Percentiles rank a stretch among this genome's conserved stretches.
Evolutionary conservation across 2,888 invertebrate genomes (phyloP).

Genomic region (Eubasilissa splendida): DNA sequence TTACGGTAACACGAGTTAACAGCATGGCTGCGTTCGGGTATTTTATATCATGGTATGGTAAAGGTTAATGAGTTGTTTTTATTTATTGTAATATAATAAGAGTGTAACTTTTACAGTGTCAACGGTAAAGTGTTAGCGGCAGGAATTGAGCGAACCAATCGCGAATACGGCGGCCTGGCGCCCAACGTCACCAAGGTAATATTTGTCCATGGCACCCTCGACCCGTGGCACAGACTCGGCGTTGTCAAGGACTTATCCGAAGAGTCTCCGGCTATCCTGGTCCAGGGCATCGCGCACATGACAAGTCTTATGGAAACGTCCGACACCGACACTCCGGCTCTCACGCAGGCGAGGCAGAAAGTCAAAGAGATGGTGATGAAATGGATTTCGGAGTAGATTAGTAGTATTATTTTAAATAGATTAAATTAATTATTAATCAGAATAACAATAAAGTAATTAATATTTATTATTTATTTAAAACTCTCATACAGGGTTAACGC

Average conservation of each 20-base stretch:
- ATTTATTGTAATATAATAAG: too few species aligned
- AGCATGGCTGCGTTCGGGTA: too few species aligned
- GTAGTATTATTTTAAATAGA: too few species aligned
- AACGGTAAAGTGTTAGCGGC: conserved; percentile 65
- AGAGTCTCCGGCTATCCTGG: conserved; percentile 42
- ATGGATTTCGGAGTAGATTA: conserved; percentile 19
- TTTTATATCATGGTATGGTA: too few species aligned
- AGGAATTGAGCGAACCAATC: conserved; percentile 69
- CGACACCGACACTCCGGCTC: conserved; percentile 18
- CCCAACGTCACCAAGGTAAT: conserved; percentile 73
- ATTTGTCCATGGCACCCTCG: conserved; percentile 73
- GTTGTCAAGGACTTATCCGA: conserved; percentile 63
- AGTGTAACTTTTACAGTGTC: conserved; percentile 62
- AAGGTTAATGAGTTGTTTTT: too few species aligned
- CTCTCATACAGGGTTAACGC: too few species aligned
- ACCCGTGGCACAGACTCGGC: conserved; percentile 74
- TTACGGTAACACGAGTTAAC: too few species aligned
- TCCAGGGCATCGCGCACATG: conserved; percentile 48
- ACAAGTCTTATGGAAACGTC: conserved; percentile 32
- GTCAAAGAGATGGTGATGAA: conserved; percentile 24
- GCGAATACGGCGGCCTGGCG: conserved; percentile 69
- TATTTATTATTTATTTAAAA: too few species aligned
- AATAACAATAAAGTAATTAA: too few species aligned
- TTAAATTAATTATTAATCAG: too few species aligned
- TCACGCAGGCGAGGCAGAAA: conserved; percentile 32